Base-by-base conservation (phyloP, 2,797 vertebrate genomes). In the Rhyacichthys aspro region DNA sequence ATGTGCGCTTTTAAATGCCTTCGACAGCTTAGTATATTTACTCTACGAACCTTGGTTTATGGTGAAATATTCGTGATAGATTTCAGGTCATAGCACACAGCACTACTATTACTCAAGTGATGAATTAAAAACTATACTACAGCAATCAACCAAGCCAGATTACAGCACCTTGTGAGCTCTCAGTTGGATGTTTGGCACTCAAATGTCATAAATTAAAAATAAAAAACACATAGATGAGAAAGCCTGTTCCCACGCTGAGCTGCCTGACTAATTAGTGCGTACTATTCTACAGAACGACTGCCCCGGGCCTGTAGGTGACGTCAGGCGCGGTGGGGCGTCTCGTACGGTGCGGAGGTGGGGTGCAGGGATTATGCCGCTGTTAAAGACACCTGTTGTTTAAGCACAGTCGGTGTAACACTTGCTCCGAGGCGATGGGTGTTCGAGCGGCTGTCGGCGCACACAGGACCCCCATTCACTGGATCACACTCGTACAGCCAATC, bases 351-450 rank as follows among this genome's bases (percentile, higher is more conserved):
- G 57, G 68, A 68, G 63, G 66, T 52, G 74, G 43, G 39, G 48
- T 59, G 36, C 65, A 63, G 62, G 73, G 74, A 78, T 80, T 83
- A 83, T 76, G 70, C 59, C 73, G 72, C 77, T 75, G 74, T 76
- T 69, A 39, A 62, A 68, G 73, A 62, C 92, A 93, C 92, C 91
- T 93, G 92, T 93, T 90, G 73, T 74, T 81, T 83, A 61, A 72
- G 76, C 83, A 82, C 88, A 88, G 66, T 46, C 78, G 77, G 75
- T 46, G 63, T 71, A 77, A 90, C 91, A 92, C 82, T 91, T 92
- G 91, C 79, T 86, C 68, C 1, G 44, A 76, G 74, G 79, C 75
- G 38, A 81, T 37, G 72, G 76, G 75, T 78, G 82, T 71, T 28
- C 38, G 76, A 70, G 78, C 85, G 88, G 82, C 90, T 91, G 91